These are phyloP conservation scores for Pristionchus fissidentatus DNA, from an alignment of 2,888 invertebrate species.

Conservation along the genomic window DNA sequence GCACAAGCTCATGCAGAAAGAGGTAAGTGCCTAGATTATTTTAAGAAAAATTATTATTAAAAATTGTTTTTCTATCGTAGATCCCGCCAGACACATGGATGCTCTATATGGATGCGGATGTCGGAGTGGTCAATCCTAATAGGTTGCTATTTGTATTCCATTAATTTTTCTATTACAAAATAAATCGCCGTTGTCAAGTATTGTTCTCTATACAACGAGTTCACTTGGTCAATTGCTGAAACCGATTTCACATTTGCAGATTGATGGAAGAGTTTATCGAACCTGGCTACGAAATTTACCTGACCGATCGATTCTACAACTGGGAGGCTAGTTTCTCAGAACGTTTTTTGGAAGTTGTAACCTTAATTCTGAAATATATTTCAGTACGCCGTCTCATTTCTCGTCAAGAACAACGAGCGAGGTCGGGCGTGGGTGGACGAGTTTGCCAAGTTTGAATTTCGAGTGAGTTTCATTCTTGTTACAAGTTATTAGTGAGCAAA, in stretches of 20 bases:
- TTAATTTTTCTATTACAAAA: no score
- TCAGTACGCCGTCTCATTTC: not conserved
- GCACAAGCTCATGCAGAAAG: not conserved
- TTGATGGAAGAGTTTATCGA: slow-evolving; percentile 11
- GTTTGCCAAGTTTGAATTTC: not conserved
- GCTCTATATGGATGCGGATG: not conserved
- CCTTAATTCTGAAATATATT: no score
- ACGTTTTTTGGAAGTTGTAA: not conserved
- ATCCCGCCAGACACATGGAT: not conserved
- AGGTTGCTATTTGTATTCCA: not conserved
- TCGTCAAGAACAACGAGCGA: not conserved
- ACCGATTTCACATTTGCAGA: not conserved
- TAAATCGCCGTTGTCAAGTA: no score
- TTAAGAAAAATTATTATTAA: no score
- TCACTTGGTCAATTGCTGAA: not conserved
- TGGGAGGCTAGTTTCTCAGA: not conserved
- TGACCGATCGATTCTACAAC: slow-evolving; percentile 12
- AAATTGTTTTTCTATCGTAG: not conserved
- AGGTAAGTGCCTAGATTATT: not conserved
- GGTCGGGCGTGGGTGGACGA: not conserved
- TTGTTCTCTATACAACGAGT: no score
- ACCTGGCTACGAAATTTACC: not conserved
- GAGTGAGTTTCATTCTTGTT: no score
- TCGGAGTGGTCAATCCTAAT: slow-evolving; percentile 38
- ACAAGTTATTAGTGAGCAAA: no score